Evolutionary conservation across 2,888 invertebrate genomes (phyloP), one percentile per base, ranked within the genome.

Genomic region (Heliconius erato): DNA sequence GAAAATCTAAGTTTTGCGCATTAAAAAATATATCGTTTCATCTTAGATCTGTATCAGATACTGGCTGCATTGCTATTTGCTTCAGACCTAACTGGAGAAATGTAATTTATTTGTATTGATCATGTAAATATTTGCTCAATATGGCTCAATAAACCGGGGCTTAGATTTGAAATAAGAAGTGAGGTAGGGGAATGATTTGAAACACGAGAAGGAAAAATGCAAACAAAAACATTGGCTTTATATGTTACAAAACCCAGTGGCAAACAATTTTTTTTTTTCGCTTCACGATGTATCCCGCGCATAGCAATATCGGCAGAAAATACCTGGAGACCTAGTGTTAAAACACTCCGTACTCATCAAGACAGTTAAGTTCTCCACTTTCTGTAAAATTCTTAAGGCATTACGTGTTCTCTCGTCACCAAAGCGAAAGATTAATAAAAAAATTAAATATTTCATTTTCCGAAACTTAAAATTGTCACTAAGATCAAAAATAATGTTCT

Each of bases 41-140:
- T 26, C 26, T n/a, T 67, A 67, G 65, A 14, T 67, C n/a, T 72
- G 26, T 72, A 35, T 72, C 7, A 26, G n/a, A 72, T 44, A 71
- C n/a, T 71, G 71, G 35, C 12, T 71, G 71, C 23, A 40, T 40
- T 71, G 71, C 71, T 23, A 54, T 71, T 71, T 40, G 14, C 71
- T 71, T 40, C 71, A 40, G 40, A n/a, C 40, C 71, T 40, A 40
- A 40, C 12, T 4, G 40, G 40, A 71, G n/a, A 71, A 40, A 71
- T 71, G 71, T 71, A n/a, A 71, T 71, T 71, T 71, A 40, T 71
- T 40, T 40, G 14, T 72, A 72, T 44, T 72, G 71, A 72, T 44
- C 44, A 72, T 26, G 71, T 72, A 72, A 44, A 72, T 40, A 44
- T 72, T 72, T 72, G 44, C 23, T 40, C 26, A 26, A 72, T 44